Evolutionary conservation across 2,888 invertebrate species (phyloP).

Genomic region (Rotaria sp.): DNA sequence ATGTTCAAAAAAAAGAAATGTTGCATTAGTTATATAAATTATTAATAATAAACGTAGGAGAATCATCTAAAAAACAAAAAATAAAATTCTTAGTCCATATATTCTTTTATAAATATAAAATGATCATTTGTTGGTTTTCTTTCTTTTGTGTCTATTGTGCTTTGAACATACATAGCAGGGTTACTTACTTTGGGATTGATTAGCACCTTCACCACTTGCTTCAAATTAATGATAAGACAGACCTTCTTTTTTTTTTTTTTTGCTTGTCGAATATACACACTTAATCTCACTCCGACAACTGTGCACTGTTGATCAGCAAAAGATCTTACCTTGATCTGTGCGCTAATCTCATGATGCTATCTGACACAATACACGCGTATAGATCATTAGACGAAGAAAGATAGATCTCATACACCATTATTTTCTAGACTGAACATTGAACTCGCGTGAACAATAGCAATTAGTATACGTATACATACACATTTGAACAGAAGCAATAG

Average conservation of each 20-base stretch:
- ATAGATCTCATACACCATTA: slow-evolving; percentile 16
- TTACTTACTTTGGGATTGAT: not conserved
- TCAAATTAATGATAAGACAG: slow-evolving; percentile 3
- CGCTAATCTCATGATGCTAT: slow-evolving; percentile 22
- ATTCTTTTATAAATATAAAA: not conserved
- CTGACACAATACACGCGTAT: slow-evolving; percentile 21
- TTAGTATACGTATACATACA: not conserved
- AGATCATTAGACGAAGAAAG: slow-evolving; percentile 1
- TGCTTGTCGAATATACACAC: not conserved
- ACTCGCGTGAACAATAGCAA: not conserved
- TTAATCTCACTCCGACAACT: not conserved
- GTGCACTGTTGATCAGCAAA: not conserved
- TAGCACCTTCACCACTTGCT: slow-evolving; percentile 1
- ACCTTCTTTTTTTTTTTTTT: not conserved
- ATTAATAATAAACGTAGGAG: not conserved
- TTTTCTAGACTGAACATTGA: not conserved
- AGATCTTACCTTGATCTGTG: slow-evolving; percentile 12
- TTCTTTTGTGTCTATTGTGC: not conserved
- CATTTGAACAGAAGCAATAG: not conserved
- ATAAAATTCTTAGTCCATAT: not conserved
- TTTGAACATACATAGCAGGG: not conserved
- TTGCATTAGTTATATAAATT: not conserved
- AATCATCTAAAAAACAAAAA: not conserved
- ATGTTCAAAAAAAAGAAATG: not conserved
- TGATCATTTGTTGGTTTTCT: not conserved